A percentile compares a stretch with the other conserved stretches of the same genome.
Evolutionary conservation across 2,888 invertebrate genomes (phyloP).

Genomic region (Drosophila glabriapex): DNA sequence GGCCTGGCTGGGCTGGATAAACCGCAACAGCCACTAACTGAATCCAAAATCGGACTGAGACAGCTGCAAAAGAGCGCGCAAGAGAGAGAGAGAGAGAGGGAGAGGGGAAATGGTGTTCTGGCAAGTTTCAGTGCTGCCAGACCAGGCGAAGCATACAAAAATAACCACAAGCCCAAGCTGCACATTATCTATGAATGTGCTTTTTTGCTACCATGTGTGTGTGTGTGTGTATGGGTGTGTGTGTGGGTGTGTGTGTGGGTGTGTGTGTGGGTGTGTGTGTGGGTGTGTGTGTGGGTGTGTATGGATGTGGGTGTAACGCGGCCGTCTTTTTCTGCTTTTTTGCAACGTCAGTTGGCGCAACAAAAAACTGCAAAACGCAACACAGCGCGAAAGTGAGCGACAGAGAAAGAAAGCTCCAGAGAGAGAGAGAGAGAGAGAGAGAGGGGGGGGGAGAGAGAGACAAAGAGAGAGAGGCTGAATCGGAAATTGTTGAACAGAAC

Average conservation of each 20-base stretch:
- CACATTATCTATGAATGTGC: constrained; percentile 81
- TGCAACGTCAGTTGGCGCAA: constrained; percentile 40
- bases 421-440: background rate
- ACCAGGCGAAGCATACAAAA: constrained; percentile 77
- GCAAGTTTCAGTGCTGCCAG: constrained; percentile 47
- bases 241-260: background rate
- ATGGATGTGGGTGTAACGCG: constrained; percentile 38
- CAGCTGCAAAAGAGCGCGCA: background rate
- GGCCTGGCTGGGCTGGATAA: constrained; percentile 22
- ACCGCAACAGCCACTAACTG: constrained; percentile 35
- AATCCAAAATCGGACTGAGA: constrained; percentile 45
- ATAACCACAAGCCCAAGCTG: constrained; percentile 80
- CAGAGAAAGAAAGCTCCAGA: background rate
- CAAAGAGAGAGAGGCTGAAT: background rate
- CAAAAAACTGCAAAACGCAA: constrained; percentile 45
- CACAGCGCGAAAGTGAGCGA: constrained; percentile 22
- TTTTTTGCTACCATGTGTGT: constrained; percentile 18
- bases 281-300: background rate
- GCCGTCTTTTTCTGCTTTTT: constrained; percentile 22
- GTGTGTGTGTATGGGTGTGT: constrained; percentile 1
- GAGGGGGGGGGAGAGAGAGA: background rate
- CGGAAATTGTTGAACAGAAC: constrained; percentile 79
- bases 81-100: background rate
- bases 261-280: constrained; percentile 12
- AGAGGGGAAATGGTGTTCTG: constrained; percentile 23